Conservation (phyloP, 2,888 invertebrate genomes). For the Panorpa germanica region DNA sequence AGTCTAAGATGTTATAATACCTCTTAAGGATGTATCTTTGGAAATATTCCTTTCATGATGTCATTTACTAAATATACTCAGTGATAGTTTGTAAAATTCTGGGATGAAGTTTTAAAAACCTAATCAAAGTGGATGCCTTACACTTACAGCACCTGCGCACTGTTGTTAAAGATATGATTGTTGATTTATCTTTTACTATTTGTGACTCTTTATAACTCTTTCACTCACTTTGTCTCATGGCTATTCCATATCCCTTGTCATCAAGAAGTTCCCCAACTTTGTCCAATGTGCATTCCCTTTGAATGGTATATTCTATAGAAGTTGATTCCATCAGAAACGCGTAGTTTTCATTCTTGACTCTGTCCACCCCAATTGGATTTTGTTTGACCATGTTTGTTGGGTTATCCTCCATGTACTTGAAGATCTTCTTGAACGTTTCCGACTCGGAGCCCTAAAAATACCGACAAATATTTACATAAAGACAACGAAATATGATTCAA, state of each 20-base stretch:
- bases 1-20: too few relatives aligned
- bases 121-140: neutral
- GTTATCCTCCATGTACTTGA: constrained; percentile 52
- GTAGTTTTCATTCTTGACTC: neutral
- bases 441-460: constrained; percentile 51
- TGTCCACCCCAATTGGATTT: constrained; percentile 21
- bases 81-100: too few relatives aligned
- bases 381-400: constrained; percentile 32
- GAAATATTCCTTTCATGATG: neutral
- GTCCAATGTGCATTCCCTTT: neutral
- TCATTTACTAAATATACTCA: neutral
- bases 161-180: too few relatives aligned
- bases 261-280: neutral
- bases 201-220: too few relatives aligned
- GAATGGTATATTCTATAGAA: neutral
- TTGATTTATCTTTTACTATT: too few relatives aligned
- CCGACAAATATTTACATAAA: neutral
- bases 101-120: neutral
- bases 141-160: too few relatives aligned
- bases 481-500: too few relatives aligned
- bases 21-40: neutral
- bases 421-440: constrained; percentile 62
- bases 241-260: constrained; percentile 1
- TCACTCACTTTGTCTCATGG: neutral
- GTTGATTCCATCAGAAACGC: neutral